Evolutionary conservation across 1,140 invertebrate species (phyloP), one percentile per base, ranked within the genome.

Genomic region (Spodoptera litura): DNA sequence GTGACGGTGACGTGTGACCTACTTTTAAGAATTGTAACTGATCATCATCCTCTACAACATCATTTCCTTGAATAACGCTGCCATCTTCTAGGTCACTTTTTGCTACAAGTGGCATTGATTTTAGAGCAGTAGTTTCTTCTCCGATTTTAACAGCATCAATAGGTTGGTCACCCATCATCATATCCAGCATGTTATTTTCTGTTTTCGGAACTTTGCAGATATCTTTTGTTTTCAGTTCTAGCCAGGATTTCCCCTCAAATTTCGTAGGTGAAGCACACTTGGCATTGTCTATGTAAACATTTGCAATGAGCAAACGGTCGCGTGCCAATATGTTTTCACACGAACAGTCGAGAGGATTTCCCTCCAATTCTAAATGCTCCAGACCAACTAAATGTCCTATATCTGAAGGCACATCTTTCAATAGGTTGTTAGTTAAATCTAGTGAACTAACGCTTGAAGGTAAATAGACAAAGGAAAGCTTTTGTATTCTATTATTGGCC

Each of bases 141-240:
- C 92, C 91, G 81, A 95, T 82, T 82, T 83, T 76, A 13, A 91
- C 85, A 2, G 94, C 91, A 85, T 95, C 87, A 35, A 91, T 59
- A 35, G 95, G 95, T 86, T 95, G 93, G 84, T 96, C 96, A 11
- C 95, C 95, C 93, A 96, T 94, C 95, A 96, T 95, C 88, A 96
- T 92, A 56, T 96, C 95, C 79, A 93, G 82, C 70, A 92, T 90
- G 78, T 94, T 85, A 11, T 80, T 81, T 83, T 87, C 88, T 20
- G 79, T 58, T 88, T 83, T 93, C 62, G 85, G 87, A 78, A 86
- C 88, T 92, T 91, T 89, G 82, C 96, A 96, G 51, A 95, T 89
- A 55, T 95, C 94, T 79, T 94, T 91, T 74, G 94, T 95, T 93
- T 95, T 95, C 76, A 95, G 86, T 86, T 95, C 95, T 79, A 95